Evolutionary conservation across 64 coral and sea anemone species (phyloP), one percentile per base, ranked within the genome.

Genomic region (Pocillopora verrucosa): DNA sequence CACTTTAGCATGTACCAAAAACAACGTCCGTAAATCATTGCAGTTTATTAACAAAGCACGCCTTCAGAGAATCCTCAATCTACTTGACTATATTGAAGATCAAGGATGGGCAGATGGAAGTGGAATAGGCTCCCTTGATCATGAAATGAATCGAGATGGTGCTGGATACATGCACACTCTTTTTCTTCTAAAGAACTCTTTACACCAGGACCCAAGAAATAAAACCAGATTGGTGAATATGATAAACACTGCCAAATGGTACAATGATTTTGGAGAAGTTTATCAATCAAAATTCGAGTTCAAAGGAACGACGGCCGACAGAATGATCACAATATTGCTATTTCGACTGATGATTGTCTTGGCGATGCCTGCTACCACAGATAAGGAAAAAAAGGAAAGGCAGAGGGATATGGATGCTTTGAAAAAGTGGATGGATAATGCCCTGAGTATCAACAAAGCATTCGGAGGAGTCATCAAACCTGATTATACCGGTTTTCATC

Each of bases 211-310:
- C 16, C 36, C 59, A 76, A 15, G 24, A 1, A 77, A 64, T 19
- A 74, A 75, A 13, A 19, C 13, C 16, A 74, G 16, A 65, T 36
- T 57, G 37, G 35, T 87, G 13, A 63, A 87, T 1, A 57, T 90
- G 36, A 87, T 94, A 14, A 72, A 87, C 5, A 77, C 92, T n/a
- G 67, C 90, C 81, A 94, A 94, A 79, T 94, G 92, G 92, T 94
- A 90, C 68, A 87, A 68, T 14, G 91, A 93, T 16, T 93, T 93
- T 63, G 79, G 79, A 22, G 91, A 93, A 51, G 72, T 94, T 61
- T 94, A 90, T 75, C 92, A 94, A 65, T 11, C 72, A 9, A 61
- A 22, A 11, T 92, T 74, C 75, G 90, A 86, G 56, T 76, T 91
- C 60, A 34, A 75, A 56, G 93, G 93, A 61, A 94, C 93, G 0